Evolutionary conservation across 2,888 invertebrate species (phyloP), one percentile per base, ranked within the genome.

Genomic region (Bruchidius siliquastri): DNA sequence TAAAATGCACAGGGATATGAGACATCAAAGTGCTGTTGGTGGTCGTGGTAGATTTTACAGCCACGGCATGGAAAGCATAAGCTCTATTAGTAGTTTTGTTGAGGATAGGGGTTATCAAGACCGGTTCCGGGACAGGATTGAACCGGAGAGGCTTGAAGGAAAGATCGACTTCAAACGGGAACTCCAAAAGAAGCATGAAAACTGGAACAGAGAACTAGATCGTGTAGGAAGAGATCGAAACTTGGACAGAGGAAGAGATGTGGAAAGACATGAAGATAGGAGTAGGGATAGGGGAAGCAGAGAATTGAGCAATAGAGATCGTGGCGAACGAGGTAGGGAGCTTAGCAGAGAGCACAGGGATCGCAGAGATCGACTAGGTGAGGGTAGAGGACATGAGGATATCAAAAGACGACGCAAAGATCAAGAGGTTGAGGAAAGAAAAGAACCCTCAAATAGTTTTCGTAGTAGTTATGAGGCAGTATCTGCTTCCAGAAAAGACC

Each of bases 401-500:
- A 68, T 69, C 70, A 70, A 70, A 21, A 3, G 0, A 20, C 71
- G 32, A 30, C 21, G 20, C 13, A 22, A 67, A 20, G n/a, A 68
- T 26, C 22, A 66, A 21, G 68, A 66, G 20, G 67, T 13, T n/a
- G 68, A 21, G 67, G 72, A 67, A 30, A 66, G 2, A 21, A 74
- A 72, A 13, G 49, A 13, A 13, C 49, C 69, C 72, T n/a, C 49
- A 73, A 72, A 22, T 32, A 20, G 20, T 32, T 67, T 26, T 20
- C 70, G 69, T 73, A 73, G 67, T 76, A 74, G 22, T 71, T 32
- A 32, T 49, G 72, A 76, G 66, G 78, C 77, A 70, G 77, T 77
- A 30, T 76, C 79, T 22, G 72, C 76, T 18, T 76, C 49, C 18
- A 49, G 18, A 49, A 49, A 49, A 49, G 71, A 70, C 6, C 22